A percentile compares a stretch with the other conserved stretches of the same genome.
phyloP scores from a whole-genome alignment of 2,797 vertebrate species.

The Clarias pachynema region DNA sequence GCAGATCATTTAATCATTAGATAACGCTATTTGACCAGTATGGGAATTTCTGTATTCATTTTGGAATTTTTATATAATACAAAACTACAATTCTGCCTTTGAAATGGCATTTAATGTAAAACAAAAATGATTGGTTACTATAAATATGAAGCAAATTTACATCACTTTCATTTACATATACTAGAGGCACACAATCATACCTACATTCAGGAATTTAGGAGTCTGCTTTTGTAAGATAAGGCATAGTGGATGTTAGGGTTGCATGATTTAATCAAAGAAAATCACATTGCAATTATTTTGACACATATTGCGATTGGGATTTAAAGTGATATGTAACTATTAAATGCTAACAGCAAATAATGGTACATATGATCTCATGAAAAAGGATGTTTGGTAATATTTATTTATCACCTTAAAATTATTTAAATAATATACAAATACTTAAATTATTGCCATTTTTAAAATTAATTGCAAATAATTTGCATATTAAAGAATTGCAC shows the following conservation, averaged over 20 bases:
- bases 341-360: no score
- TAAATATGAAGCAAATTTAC: background rate
- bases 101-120: background rate
- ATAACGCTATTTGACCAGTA: background rate
- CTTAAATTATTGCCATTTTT: no score
- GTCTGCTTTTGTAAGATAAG: background rate
- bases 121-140: background rate
- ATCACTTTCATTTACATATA: background rate
- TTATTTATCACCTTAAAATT: no score
- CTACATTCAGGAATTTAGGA: background rate
- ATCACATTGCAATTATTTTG: no score
- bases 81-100: background rate
- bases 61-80: background rate
- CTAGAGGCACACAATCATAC: background rate
- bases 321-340: no score
- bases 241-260: background rate
- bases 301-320: no score
- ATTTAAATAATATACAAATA: no score
- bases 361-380: no score
- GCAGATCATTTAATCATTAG: conserved; percentile 63
- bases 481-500: no score
- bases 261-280: no score
- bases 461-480: no score
- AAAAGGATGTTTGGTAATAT: no score
- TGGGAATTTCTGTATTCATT: background rate